phyloP scores from a whole-genome alignment of 2,888 invertebrate species.

The Mamestra brassicae region DNA sequence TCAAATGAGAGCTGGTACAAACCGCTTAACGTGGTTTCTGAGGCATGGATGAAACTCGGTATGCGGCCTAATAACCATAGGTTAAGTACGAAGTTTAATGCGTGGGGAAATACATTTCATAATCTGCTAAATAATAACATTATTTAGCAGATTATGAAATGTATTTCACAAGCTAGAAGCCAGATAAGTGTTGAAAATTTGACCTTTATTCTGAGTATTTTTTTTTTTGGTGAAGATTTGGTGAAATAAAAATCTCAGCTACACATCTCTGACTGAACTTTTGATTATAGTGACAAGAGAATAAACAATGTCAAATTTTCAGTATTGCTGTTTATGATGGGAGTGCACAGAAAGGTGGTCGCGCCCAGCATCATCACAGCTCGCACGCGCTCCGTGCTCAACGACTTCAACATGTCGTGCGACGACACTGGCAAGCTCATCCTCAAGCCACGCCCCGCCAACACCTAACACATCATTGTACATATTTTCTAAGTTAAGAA shows the following conservation, averaged over 20 bases:
- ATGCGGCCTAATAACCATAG: no score
- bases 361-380: constrained; percentile 99
- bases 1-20: no score
- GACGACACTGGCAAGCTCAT: constrained; percentile 99
- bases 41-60: no score
- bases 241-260: no score
- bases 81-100: no score
- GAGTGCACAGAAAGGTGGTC: constrained; percentile 98
- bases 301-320: constrained; percentile 67
- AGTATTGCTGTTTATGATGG: constrained; percentile 97
- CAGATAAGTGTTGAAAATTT: background rate
- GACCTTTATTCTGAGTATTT: no score
- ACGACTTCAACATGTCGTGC: constrained; percentile 99
- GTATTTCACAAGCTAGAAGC: no score
- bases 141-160: background rate
- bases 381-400: constrained; percentile 96
- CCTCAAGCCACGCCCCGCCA: constrained; percentile 95
- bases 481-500: constrained; percentile 81
- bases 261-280: no score
- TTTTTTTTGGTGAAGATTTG: no score
- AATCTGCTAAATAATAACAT: no score
- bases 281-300: background rate
- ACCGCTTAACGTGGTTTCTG: no score
- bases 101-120: no score
- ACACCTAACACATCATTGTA: constrained; percentile 71